Base-by-base conservation (phyloP, 2,797 vertebrate species). In the Aeoliscus strigatus region DNA sequence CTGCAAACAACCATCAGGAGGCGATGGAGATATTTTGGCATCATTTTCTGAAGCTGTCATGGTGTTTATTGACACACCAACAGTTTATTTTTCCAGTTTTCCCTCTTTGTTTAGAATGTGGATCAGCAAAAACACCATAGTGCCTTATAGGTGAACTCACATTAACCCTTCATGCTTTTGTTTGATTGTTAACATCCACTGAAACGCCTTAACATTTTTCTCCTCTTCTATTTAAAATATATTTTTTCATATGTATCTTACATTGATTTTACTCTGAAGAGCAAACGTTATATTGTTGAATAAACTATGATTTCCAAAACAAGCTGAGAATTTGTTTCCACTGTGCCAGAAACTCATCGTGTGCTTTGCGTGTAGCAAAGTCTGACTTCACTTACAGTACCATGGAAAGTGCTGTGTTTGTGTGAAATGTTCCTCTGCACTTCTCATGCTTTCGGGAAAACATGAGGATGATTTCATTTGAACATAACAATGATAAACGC, bases 221-320 rank as follows among this genome's bases (percentile, higher is more conserved):
- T 63, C 45, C 53, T 58, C 64, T 58, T 73, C 61, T 89, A 86
- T 90, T 90, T 89, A 90, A 90, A 90, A 71, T 60, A 65, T 84
- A 80, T 86, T 79, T 86, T 85, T 74, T 84, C 80, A 79, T 59
- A 73, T 81, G 57, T 83, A 86, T 70, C 73, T 80, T 79, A 55
- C 58, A 89, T 76, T 51, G 77, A 76, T 80, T 89, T 87, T 87
- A 88, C 74, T 86, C 80, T 81, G 69, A 87, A 90, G 85, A 93
- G 83, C 79, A 89, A 82, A 73, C 88, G 73, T 88, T 77, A 81
- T 90, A 89, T 90, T 92, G 86, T 90, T 76, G 78, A 82, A 81
- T 92, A 93, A 94, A 88, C 88, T 73, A 83, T 79, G 73, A 73
- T 75, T 35, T 46, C 6, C 16, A 28, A 45, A 16, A 18, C 36